A percentile compares a stretch with the other conserved stretches of the same genome.
phyloP scores from a whole-genome alignment of 2,113 vertebrate species.

The Prietella phreatophila region DNA sequence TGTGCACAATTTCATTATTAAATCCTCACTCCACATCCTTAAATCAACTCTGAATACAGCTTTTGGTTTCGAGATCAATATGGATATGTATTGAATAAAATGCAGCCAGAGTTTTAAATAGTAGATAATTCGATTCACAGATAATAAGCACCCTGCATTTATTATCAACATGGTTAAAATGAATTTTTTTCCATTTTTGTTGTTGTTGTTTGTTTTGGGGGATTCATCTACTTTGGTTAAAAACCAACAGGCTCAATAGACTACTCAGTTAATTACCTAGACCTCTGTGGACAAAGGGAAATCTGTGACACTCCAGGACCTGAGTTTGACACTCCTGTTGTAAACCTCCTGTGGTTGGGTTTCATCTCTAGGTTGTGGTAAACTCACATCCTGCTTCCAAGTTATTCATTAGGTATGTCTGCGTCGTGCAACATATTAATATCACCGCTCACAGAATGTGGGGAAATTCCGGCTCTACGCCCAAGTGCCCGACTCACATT shows the following conservation, averaged over 20 bases:
- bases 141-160: neutral
- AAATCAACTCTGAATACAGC: neutral
- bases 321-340: neutral
- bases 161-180: neutral
- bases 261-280: neutral
- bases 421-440: conserved; percentile 73
- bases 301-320: neutral
- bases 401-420: conserved; percentile 70
- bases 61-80: neutral
- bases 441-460: conserved; percentile 64
- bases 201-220: neutral
- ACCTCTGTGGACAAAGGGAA: neutral
- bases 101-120: neutral
- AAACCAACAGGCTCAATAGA: neutral
- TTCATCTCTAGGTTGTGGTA: conserved; percentile 32
- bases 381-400: conserved; percentile 48
- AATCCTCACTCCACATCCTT: neutral
- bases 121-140: neutral
- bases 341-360: conserved; percentile 25
- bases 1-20: neutral
- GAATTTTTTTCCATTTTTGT: neutral
- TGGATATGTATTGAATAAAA: neutral
- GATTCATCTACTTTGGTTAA: neutral
- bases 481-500: conserved; percentile 71
- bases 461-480: conserved; percentile 75